Evolutionary conservation across 2,888 invertebrate species (phyloP), one percentile per base, ranked within the genome.

Genomic region (Eubasilissa splendida): DNA sequence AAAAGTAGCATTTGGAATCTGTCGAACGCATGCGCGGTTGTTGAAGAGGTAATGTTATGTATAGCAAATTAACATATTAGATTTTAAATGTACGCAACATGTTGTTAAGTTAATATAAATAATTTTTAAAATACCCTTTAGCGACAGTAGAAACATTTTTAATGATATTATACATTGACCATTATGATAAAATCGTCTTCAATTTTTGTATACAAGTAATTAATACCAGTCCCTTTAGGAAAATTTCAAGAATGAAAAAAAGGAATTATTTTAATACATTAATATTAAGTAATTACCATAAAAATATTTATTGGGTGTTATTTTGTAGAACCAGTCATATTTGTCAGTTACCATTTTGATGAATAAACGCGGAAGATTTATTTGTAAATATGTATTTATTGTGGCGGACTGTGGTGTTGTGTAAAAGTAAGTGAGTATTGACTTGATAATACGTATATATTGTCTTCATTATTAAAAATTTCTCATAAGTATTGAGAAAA

Each of bases 281-380:
- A 33, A 60, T 33, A 22, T 75, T 71, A 71, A 78, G 53, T 79
- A 73, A 79, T 79, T 73, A 65, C 65, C 66, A 56, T 52, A 65
- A 53, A 65, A 74, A 56, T 59, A 79, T 79, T 60, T 73, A 63
- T 73, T 63, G 54, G 14, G 50, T 73, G 60, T 79, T 78, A 63
- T 63, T 76, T 76, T 80, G 68, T 81, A 75, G 81, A 66, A 50
- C 59, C 65, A 81, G 81, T 81, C 81, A 76, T 77, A 78, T 76
- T 76, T 75, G 76, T 81, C 74, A 79, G 81, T 81, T 81, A 81
- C 81, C 81, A 81, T 78, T 81, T 76, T 80, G 53, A 80, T 78
- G 53, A 77, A 75, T 68, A 58, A 66, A 54, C 52, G 53, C 11
- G 42, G 53, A 59, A 56, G 59, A 22, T 63, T 53, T 53, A 77